Evolutionary conservation across 2,113 vertebrate species (phyloP).

Genomic region (Nestor notabilis): DNA sequence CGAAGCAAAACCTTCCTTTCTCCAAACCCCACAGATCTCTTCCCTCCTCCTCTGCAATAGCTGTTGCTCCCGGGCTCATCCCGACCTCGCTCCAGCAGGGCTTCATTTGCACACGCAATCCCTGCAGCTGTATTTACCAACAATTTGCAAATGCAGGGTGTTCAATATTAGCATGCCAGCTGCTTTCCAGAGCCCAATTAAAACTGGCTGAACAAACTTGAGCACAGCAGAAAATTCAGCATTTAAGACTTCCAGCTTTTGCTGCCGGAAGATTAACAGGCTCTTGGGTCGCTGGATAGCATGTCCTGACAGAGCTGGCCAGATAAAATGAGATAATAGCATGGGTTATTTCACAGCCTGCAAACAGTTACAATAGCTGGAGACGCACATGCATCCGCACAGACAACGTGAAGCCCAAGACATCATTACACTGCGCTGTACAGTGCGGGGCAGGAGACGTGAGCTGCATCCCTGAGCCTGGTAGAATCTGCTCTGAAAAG

Average conservation of each 20-base stretch:
- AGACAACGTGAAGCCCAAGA: background rate
- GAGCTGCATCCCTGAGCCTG: background rate
- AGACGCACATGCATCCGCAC: background rate
- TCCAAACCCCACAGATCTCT: background rate
- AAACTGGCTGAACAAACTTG: slow-evolving; percentile 58
- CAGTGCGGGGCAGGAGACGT: background rate
- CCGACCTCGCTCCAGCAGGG: background rate
- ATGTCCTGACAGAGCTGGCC: slow-evolving; percentile 48
- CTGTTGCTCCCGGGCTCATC: background rate
- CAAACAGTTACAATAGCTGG: slow-evolving; percentile 52
- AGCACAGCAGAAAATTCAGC: slow-evolving; percentile 54
- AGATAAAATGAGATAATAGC: slow-evolving; percentile 64
- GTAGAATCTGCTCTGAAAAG: background rate
- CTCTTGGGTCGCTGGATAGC: slow-evolving; percentile 33
- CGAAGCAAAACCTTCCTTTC: background rate
- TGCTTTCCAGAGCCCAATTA: slow-evolving; percentile 67
- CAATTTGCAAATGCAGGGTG: slow-evolving; percentile 38
- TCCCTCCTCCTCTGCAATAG: background rate
- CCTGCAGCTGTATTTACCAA: slow-evolving; percentile 70
- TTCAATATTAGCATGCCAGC: slow-evolving; percentile 53
- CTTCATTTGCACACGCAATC: slow-evolving; percentile 13
- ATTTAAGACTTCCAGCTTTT: slow-evolving; percentile 44
- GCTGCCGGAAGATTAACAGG: slow-evolving; percentile 48
- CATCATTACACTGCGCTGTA: background rate
- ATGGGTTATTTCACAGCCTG: slow-evolving; percentile 59